Conservation (phyloP, 1,140 invertebrate genomes). For the Aphelenchoides fujianensis region DNA sequence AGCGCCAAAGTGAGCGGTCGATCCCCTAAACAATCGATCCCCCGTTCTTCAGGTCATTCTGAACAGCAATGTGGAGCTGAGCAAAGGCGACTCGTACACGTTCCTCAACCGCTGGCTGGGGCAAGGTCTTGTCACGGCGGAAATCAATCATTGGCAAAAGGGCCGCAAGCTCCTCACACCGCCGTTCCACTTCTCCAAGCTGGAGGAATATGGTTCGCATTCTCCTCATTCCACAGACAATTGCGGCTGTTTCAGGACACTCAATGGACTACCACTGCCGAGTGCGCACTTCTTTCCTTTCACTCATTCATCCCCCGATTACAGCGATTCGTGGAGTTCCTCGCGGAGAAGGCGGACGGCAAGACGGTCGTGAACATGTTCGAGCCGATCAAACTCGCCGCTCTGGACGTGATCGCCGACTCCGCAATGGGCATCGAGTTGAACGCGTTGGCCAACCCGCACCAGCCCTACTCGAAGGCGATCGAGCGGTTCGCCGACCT, state of each 20-base stretch:
- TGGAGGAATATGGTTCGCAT: slow-evolving; percentile 17
- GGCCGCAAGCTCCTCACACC: neutral
- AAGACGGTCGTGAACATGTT: slow-evolving; percentile 5
- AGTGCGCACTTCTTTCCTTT: neutral
- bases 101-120: slow-evolving; percentile 9
- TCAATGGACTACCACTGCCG: neutral
- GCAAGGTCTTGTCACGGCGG: neutral
- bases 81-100: neutral
- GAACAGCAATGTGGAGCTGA: slow-evolving; percentile 22
- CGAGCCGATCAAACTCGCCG: neutral
- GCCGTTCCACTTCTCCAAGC: slow-evolving; percentile 16
- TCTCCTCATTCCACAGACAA: too few species aligned
- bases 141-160: neutral
- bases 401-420: slow-evolving; percentile 14
- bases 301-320: neutral
- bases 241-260: neutral
- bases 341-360: neutral
- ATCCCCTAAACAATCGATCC: too few species aligned
- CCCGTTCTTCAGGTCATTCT: neutral
- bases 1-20: neutral
- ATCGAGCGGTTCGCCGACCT: neutral
- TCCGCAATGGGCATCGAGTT: slow-evolving; percentile 11
- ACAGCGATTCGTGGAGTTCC: neutral
- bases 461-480: neutral
- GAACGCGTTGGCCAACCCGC: neutral